Percentiles rank a stretch among this genome's conserved stretches.
Evolutionary conservation across 53 echinoderm and acorn worm species (phyloP).

Genomic region (Holothuria scabra): DNA sequence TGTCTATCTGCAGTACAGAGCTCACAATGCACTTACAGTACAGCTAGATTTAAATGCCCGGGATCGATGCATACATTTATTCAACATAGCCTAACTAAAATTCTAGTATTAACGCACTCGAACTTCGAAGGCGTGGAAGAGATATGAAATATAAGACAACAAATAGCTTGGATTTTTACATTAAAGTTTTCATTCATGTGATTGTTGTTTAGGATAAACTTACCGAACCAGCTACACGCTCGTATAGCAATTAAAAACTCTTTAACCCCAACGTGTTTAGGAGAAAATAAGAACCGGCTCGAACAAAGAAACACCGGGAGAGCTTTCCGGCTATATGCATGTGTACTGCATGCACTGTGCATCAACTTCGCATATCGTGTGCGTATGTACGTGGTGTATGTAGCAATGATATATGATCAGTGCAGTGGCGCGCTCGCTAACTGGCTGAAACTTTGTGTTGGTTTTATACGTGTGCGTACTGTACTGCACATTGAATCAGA

Average conservation of each 20-base stretch:
- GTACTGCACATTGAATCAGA: no score
- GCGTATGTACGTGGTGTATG: no score
- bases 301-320: conserved; percentile 35
- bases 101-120: no score
- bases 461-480: no score
- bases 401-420: no score
- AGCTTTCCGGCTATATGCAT: conserved; percentile 34
- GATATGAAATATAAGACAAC: neutral
- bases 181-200: neutral
- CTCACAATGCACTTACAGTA: no score
- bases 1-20: no score
- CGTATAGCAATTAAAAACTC: conserved; percentile 11
- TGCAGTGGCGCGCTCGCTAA: no score
- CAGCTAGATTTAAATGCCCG: conserved; percentile 41
- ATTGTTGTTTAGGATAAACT: neutral
- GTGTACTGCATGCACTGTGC: neutral
- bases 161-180: neutral
- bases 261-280: neutral
- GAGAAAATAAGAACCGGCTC: conserved; percentile 26
- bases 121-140: conserved; percentile 22
- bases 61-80: conserved; percentile 38
- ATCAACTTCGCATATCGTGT: no score
- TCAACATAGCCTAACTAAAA: no score
- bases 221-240: conserved; percentile 17
- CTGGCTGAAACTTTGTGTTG: no score